These are phyloP conservation scores for Clusia tigrina DNA, from an alignment of 2,888 invertebrate genomes.

Conservation along the genomic window DNA sequence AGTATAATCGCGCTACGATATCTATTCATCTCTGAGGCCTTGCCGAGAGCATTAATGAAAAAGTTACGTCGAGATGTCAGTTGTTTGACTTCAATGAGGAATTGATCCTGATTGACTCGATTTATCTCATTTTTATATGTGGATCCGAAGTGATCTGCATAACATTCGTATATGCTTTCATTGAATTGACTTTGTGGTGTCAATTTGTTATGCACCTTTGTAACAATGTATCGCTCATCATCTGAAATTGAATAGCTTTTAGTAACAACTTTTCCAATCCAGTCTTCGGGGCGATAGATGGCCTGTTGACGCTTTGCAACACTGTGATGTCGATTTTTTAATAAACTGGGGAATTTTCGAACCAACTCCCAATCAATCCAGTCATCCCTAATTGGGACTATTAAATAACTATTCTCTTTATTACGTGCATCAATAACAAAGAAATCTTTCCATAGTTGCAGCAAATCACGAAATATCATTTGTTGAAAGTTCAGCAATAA, in stretches of 20 bases:
- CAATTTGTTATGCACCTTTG: conserved; percentile 72
- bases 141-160: conserved; percentile 76
- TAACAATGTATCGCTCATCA: conserved; percentile 72
- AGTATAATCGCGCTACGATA: conserved; percentile 70
- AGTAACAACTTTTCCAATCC: conserved; percentile 78
- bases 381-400: conserved; percentile 65
- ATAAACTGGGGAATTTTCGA: conserved; percentile 64
- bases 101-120: conserved; percentile 71
- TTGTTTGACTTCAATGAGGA: conserved; percentile 80
- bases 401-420: conserved; percentile 67
- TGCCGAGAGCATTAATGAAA: conserved; percentile 52
- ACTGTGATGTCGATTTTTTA: conserved; percentile 62
- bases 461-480: conserved; percentile 75
- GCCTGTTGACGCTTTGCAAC: conserved; percentile 66
- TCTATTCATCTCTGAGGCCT: conserved; percentile 54
- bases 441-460: conserved; percentile 71
- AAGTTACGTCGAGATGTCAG: conserved; percentile 60
- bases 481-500: conserved; percentile 73
- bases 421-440: conserved; percentile 69
- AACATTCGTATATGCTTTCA: conserved; percentile 69
- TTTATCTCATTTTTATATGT: conserved; percentile 73
- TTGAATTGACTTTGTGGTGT: conserved; percentile 76
- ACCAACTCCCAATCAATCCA: conserved; percentile 73
- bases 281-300: conserved; percentile 69
- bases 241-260: conserved; percentile 80